Conservation (phyloP, 2,113 vertebrate species). For the Scatophagus argus region DNA sequence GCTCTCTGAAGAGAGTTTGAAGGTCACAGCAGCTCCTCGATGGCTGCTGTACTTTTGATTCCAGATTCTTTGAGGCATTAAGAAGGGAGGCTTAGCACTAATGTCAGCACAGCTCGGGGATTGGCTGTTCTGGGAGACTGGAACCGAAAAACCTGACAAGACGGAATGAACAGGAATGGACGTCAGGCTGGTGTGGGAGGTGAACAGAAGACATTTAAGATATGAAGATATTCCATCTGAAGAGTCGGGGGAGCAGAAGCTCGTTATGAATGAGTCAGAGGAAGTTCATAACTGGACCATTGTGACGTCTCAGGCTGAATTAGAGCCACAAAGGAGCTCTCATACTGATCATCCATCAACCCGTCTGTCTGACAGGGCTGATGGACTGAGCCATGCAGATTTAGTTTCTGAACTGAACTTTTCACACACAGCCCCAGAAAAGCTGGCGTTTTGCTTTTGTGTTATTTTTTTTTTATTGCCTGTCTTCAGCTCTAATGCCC, state of each 20-base stretch:
- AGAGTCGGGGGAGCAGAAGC: no score
- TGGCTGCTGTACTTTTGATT: conserved; percentile 48
- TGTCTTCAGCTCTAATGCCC: not conserved
- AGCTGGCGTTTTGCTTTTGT: conserved; percentile 7
- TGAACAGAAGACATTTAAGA: not conserved
- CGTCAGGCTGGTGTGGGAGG: not conserved
- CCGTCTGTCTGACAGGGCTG: no score
- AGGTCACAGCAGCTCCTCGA: conserved; percentile 40
- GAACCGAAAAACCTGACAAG: not conserved
- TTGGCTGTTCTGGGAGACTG: conserved; percentile 15
- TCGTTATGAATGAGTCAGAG: not conserved
- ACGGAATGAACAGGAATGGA: no score
- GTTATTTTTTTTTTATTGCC: conserved; percentile 20
- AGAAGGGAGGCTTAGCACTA: conserved; percentile 54
- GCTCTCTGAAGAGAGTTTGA: conserved; percentile 35
- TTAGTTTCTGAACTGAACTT: no score
- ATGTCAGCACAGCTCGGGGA: conserved; percentile 30
- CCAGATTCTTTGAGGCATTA: conserved; percentile 50
- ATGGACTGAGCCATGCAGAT: no score
- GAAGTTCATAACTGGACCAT: not conserved
- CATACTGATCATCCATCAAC: not conserved
- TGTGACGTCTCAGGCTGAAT: not conserved
- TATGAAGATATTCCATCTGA: not conserved
- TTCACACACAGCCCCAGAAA: no score
- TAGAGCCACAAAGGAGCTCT: not conserved